Percentiles rank a stretch among this genome's conserved stretches.
Evolutionary conservation across 2,113 vertebrate genomes (phyloP).

Genomic region (Ceuthmochares aereus): DNA sequence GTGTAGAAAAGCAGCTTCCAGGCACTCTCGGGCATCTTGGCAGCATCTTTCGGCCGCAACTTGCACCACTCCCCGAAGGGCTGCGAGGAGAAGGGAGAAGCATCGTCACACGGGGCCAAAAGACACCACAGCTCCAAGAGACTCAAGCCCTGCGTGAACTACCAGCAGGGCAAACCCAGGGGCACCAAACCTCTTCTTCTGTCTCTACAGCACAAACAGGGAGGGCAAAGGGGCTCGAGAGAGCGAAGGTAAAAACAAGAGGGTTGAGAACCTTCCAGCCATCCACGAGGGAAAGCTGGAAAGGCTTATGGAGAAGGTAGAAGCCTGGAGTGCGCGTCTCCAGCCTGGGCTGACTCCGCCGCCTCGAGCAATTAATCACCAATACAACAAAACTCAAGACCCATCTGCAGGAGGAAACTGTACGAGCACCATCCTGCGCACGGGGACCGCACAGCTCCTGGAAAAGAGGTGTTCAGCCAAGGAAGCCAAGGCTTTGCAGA

Average conservation of each 20-base stretch:
- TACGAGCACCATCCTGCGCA: rapidly evolving
- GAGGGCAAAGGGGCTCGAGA: background rate
- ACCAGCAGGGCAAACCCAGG: background rate
- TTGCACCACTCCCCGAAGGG: constrained; percentile 85
- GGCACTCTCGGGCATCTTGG: constrained; percentile 95
- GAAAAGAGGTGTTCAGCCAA: no score
- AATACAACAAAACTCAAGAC: background rate
- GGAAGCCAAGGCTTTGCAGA: no score
- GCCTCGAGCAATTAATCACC: no score
- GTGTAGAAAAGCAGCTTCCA: constrained; percentile 98
- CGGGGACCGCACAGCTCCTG: no score
- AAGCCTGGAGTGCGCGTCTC: no score
- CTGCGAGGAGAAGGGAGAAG: constrained; percentile 67
- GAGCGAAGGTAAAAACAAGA: background rate
- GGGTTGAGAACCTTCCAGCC: background rate
- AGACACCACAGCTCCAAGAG: rapidly evolving
- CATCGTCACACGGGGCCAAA: rapidly evolving
- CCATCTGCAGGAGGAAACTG: background rate
- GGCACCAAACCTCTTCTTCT: rapidly evolving
- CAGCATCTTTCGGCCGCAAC: constrained; percentile 88
- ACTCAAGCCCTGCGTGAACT: rapidly evolving
- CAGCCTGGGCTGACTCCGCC: no score
- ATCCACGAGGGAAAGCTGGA: background rate
- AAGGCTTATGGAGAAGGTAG: background rate
- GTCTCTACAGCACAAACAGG: background rate